Conservation (phyloP, 2,888 invertebrate species). For the Nycteola revayana region DNA sequence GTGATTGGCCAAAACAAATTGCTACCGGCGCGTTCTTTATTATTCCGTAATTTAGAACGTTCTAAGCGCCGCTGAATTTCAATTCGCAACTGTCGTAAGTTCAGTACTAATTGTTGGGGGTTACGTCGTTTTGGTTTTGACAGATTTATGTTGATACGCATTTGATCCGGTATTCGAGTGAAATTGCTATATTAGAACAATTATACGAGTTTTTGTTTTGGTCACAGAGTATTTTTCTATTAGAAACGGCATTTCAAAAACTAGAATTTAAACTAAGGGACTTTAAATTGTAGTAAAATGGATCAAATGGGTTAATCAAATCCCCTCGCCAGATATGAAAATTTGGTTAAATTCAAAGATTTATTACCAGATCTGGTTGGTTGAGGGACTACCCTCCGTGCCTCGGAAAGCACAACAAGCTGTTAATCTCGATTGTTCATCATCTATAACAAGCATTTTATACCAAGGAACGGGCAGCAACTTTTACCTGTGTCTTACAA, state of each 20-base stretch:
- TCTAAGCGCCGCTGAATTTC: slow-evolving; percentile 43
- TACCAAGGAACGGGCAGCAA: too few species aligned
- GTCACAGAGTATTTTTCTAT: slow-evolving; percentile 23
- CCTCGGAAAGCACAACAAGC: too few species aligned
- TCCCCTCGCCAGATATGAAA: too few species aligned
- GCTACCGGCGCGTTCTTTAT: slow-evolving; percentile 73
- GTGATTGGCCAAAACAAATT: slow-evolving; percentile 82
- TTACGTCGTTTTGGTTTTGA: slow-evolving; percentile 34
- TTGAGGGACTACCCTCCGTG: too few species aligned
- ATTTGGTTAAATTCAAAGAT: too few species aligned
- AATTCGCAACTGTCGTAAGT: slow-evolving; percentile 40
- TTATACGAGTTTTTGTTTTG: slow-evolving; percentile 56
- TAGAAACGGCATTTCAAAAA: slow-evolving; percentile 27
- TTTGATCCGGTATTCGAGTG: slow-evolving; percentile 30
- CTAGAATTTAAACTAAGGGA: too few species aligned
- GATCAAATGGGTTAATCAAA: too few species aligned
- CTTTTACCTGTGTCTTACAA: too few species aligned
- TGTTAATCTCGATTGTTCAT: too few species aligned
- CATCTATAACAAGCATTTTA: too few species aligned
- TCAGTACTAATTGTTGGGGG: slow-evolving; percentile 8
- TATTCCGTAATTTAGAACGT: slow-evolving; percentile 55
- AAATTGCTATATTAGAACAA: slow-evolving; percentile 65
- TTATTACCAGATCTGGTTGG: too few species aligned
- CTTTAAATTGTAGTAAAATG: too few species aligned
- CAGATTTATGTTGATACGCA: slow-evolving; percentile 24